Conservation (phyloP, 2,888 invertebrate species). For the Zaprionus obscuricornis region DNA sequence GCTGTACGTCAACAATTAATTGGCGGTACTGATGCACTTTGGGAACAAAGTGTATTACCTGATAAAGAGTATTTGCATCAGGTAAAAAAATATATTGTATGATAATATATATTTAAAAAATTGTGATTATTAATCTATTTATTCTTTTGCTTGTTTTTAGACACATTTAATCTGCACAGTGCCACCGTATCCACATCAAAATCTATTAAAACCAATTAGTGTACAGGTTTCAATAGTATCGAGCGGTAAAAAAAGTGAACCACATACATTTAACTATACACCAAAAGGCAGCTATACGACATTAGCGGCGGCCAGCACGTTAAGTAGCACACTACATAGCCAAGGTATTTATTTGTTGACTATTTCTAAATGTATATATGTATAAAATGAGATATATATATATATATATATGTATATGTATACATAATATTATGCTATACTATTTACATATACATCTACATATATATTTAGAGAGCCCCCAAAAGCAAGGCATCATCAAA, state of each 20-base stretch:
- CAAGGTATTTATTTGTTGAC: slow-evolving; percentile 83
- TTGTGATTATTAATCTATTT: not conserved
- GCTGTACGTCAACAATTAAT: slow-evolving; percentile 83
- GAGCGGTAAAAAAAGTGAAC: slow-evolving; percentile 93
- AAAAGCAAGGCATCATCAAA: too few species aligned
- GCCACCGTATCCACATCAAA: slow-evolving; percentile 89
- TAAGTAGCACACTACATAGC: slow-evolving; percentile 80
- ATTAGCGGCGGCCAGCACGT: slow-evolving; percentile 81
- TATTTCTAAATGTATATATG: slow-evolving; percentile 53
- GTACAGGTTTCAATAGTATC: slow-evolving; percentile 92
- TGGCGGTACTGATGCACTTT: slow-evolving; percentile 84
- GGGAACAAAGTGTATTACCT: slow-evolving; percentile 93
- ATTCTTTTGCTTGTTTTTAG: slow-evolving; percentile 83
- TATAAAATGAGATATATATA: too few species aligned
- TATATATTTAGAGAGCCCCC: too few species aligned
- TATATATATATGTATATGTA: too few species aligned
- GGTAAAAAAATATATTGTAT: slow-evolving; percentile 83
- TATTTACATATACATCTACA: too few species aligned
- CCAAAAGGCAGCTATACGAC: slow-evolving; percentile 84
- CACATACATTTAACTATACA: slow-evolving; percentile 92
- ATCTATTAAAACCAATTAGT: slow-evolving; percentile 87
- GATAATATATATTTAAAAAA: not conserved
- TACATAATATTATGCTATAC: too few species aligned
- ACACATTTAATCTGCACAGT: slow-evolving; percentile 94
- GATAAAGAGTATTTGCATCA: slow-evolving; percentile 95